A percentile compares a stretch with the other conserved stretches of the same genome.
Evolutionary conservation across 1,140 invertebrate species (phyloP).

Genomic region (Caenorhabditis briggsae): DNA sequence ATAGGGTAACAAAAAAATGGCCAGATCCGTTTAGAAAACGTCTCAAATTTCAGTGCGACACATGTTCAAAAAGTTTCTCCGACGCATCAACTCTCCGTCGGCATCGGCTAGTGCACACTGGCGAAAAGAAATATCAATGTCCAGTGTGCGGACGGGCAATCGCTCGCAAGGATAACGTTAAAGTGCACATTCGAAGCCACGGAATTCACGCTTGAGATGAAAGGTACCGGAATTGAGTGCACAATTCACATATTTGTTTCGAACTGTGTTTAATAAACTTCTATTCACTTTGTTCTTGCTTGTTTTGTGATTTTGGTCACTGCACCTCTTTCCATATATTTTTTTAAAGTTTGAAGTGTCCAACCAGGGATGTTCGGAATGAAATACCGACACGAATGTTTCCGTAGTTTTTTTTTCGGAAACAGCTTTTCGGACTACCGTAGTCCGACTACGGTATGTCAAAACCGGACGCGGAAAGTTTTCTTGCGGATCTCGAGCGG

Average conservation of each 20-base stretch:
- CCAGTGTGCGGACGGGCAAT: constrained; percentile 65
- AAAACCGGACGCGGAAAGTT: no score
- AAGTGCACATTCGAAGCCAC: constrained; percentile 63
- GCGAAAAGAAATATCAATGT: constrained; percentile 65
- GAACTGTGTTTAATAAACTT: not conserved
- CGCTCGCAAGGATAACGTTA: constrained; percentile 66
- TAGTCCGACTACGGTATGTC: no score
- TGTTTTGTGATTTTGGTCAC: no score
- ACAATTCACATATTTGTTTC: not conserved
- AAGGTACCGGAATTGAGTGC: not conserved
- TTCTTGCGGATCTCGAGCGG: no score
- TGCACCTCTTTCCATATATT: not conserved
- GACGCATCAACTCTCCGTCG: constrained; percentile 65
- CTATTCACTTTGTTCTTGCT: not conserved
- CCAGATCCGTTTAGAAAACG: not conserved
- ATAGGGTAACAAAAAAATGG: constrained; percentile 78
- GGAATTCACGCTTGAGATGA: not conserved
- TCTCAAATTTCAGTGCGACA: constrained; percentile 59
- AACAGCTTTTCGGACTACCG: no score
- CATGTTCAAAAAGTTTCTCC: constrained; percentile 60
- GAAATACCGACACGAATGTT: no score
- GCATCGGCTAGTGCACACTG: constrained; percentile 63
- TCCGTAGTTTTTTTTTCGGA: no score
- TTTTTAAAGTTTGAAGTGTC: no score
- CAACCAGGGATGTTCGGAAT: no score